Conservation (phyloP, 2,113 vertebrate species). For the Limanda limanda region DNA sequence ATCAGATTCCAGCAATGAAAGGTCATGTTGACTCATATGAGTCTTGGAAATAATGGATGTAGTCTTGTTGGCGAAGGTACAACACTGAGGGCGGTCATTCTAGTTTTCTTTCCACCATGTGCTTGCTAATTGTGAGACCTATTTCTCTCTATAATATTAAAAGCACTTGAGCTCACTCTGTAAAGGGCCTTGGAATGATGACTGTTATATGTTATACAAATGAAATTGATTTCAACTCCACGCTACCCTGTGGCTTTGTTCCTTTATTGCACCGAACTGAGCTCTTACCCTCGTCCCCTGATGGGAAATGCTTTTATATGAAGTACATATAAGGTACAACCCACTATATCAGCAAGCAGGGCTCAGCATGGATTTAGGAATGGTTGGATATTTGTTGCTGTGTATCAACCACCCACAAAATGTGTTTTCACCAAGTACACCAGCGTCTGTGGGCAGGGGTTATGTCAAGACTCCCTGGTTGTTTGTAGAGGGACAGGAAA, state of each 20-base stretch:
- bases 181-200: background rate
- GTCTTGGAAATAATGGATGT: too few relatives aligned
- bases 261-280: background rate
- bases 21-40: too few relatives aligned
- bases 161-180: background rate
- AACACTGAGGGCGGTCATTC: too few relatives aligned
- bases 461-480: slow-evolving; percentile 9
- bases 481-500: background rate
- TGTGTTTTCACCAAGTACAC: background rate
- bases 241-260: background rate
- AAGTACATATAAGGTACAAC: too few relatives aligned
- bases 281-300: too few relatives aligned
- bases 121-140: too few relatives aligned
- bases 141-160: background rate
- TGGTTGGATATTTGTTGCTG: slow-evolving; percentile 25
- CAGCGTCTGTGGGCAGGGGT: background rate
- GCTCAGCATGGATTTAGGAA: background rate
- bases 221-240: background rate
- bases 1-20: too few relatives aligned
- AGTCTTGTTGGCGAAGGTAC: too few relatives aligned
- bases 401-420: slow-evolving; percentile 15
- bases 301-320: background rate
- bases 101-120: too few relatives aligned
- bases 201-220: background rate
- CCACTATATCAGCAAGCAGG: slow-evolving; percentile 1